Evolutionary conservation across 1,140 invertebrate species (phyloP), one percentile per base, ranked within the genome.

Genomic region (Orchesella cincta): DNA sequence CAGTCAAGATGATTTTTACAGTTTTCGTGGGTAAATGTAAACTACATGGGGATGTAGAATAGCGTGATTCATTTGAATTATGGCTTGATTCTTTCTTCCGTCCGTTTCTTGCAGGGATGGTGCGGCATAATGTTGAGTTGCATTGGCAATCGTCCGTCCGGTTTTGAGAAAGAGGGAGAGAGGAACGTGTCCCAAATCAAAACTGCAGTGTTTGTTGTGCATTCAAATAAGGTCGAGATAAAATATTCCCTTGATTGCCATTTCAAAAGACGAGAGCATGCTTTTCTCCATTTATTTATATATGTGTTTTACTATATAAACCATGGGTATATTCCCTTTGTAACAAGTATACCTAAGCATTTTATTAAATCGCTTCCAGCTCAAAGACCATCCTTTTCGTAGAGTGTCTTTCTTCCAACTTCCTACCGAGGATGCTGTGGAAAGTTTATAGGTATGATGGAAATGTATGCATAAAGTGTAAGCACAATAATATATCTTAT

Each of bases 171-270:
- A 46, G 39, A 46, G 18, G 23, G 23, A 57, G 23, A 3, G 52
- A 57, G 52, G 23, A 57, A 57, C 52, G 70, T 76, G 75, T 76
- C 67, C 67, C 34, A 76, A 76, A 76, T 76, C 75, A 76, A 76
- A 76, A 76, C 64, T 76, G 35, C 62, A 70, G 75, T 51, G 75
- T 71, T 76, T 64, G 75, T 64, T 67, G 75, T 76, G 75, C 75
- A 76, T 76, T 64, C 67, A 76, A 76, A 76, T 76, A 67, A 71
- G 75, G 75, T 76, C 75, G 75, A 62, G 46, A 77, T 71, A 77
- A 77, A 77, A 77, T 77, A 77, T 77, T 77, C 76, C 76, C 76
- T 77, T 77, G 76, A 77, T 77, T 73, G 71, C 71, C 76, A 77
- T 77, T 77, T 77, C 31, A 33, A 46, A 46, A 46, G 39, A 5